Conservation (phyloP, 2,113 vertebrate species). For the Chinchilla lanigera region DNA sequence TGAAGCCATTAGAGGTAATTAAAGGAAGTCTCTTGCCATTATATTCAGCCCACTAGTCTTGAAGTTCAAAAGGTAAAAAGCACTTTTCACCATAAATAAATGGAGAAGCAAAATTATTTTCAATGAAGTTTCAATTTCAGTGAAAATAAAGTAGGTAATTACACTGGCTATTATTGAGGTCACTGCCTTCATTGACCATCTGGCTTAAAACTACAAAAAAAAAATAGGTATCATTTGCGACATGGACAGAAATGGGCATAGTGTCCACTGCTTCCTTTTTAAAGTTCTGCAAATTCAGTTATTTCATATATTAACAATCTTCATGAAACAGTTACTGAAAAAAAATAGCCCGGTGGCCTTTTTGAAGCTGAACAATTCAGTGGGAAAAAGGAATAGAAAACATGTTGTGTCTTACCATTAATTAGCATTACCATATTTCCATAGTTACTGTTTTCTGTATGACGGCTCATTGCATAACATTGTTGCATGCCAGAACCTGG, state of each 20-base stretch:
- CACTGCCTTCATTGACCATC: slow-evolving; percentile 67
- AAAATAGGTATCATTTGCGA: slow-evolving; percentile 66
- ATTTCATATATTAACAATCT: slow-evolving; percentile 62
- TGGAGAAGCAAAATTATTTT: slow-evolving; percentile 76
- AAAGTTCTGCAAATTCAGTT: slow-evolving; percentile 66
- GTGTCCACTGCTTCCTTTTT: slow-evolving; percentile 46
- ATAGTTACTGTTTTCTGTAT: background rate
- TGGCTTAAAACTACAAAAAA: slow-evolving; percentile 72
- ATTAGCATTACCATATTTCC: background rate
- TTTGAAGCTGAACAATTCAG: slow-evolving; percentile 22
- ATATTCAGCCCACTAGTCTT: slow-evolving; percentile 59
- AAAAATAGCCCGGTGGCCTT: background rate
- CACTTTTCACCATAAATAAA: slow-evolving; percentile 76
- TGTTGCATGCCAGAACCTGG: background rate
- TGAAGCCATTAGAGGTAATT: slow-evolving; percentile 61
- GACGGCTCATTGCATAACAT: background rate
- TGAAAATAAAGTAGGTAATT: slow-evolving; percentile 78
- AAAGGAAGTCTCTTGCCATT: slow-evolving; percentile 63
- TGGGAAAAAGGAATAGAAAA: background rate
- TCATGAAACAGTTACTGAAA: slow-evolving; percentile 22
- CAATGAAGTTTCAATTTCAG: slow-evolving; percentile 78
- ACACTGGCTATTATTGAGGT: slow-evolving; percentile 69
- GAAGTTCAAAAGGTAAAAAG: slow-evolving; percentile 80
- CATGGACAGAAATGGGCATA: slow-evolving; percentile 64
- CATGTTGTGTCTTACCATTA: background rate